These are phyloP conservation scores for Antechinus flavipes DNA, from an alignment of 2,113 vertebrate genomes.

Conservation along the genomic window DNA sequence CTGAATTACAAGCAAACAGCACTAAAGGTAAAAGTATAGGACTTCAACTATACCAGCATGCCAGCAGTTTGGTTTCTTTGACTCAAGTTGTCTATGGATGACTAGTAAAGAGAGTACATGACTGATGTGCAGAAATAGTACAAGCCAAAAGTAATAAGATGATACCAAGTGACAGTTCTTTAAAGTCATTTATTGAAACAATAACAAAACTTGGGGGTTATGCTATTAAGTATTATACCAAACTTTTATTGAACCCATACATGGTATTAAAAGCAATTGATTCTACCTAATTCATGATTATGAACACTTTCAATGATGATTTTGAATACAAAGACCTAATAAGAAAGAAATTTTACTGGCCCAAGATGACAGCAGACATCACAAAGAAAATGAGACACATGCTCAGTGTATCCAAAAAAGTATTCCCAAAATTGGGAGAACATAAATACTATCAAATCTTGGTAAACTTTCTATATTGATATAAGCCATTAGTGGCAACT, in stretches of 20 bases:
- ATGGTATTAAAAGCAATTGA: neutral
- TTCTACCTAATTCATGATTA: neutral
- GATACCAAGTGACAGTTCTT: neutral
- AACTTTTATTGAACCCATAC: neutral
- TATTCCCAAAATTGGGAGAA: neutral
- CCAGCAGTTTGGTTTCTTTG: neutral
- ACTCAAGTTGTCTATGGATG: neutral
- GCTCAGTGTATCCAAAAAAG: neutral
- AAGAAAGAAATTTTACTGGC: neutral
- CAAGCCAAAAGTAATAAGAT: neutral
- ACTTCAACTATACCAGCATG: neutral
- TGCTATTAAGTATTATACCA: neutral
- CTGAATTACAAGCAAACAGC: neutral
- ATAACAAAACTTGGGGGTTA: neutral
- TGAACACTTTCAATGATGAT: neutral
- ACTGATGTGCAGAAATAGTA: neutral
- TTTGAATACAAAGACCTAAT: neutral
- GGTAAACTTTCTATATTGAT: neutral
- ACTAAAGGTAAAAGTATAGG: neutral
- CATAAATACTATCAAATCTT: neutral
- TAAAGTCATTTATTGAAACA: neutral
- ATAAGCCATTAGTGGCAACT: neutral
- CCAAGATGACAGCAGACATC: neutral
- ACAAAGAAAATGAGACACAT: neutral
- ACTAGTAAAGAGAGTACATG: neutral